A percentile compares a stretch with the other conserved stretches of the same genome.
These are phyloP conservation scores for Phalacrocorax aristotelis DNA, from an alignment of 2,113 vertebrate genomes.

Conservation along the genomic window DNA sequence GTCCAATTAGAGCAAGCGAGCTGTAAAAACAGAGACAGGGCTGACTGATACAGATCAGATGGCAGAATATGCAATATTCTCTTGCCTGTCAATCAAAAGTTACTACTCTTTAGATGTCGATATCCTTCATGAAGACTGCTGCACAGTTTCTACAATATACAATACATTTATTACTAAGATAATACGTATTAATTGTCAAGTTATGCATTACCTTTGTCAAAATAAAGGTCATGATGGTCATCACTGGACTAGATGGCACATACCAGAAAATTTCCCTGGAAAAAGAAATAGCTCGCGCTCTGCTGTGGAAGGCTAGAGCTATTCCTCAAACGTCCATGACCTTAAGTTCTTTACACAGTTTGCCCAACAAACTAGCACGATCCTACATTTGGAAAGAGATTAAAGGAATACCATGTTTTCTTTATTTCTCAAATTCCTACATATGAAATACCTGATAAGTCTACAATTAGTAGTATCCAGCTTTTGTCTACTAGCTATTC, in stretches of 20 bases:
- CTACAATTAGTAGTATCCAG: not conserved
- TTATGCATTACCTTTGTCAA: not conserved
- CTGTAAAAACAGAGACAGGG: not conserved
- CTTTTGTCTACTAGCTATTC: not conserved
- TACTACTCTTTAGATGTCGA: not conserved
- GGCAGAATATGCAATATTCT: not conserved
- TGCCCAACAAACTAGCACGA: not conserved
- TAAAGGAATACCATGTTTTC: not conserved
- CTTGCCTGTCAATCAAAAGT: not conserved
- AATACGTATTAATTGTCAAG: not conserved
- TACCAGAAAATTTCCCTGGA: not conserved
- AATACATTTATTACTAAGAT: not conserved
- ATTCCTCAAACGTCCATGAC: not conserved
- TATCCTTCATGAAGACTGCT: not conserved
- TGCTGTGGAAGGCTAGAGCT: not conserved
- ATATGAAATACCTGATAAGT: not conserved
- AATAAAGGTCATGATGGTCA: not conserved
- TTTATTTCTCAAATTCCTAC: not conserved
- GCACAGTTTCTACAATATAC: not conserved
- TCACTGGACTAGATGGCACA: not conserved
- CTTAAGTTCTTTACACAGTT: not conserved
- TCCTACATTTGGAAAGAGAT: not conserved
- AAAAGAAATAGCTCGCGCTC: not conserved
- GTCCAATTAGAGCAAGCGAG: not conserved
- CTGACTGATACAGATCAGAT: not conserved